A percentile compares a stretch with the other conserved stretches of the same genome.
These are phyloP conservation scores for Anastrepha obliqua DNA, from an alignment of 1,140 invertebrate species.

Conservation along the genomic window DNA sequence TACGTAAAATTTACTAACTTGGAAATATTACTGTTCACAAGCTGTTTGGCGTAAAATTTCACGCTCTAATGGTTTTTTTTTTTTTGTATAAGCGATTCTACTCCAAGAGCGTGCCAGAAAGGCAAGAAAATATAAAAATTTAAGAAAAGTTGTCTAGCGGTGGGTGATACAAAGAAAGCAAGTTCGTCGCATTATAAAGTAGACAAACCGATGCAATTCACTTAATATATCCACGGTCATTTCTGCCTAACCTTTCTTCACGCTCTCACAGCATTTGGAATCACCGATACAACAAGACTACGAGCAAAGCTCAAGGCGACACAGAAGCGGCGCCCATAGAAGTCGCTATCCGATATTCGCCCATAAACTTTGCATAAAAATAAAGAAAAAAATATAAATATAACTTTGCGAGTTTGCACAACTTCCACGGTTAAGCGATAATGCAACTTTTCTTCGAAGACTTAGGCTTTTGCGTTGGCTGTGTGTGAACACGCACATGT, in stretches of 20 bases:
- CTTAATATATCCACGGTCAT: too few species aligned
- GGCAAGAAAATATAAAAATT: not conserved
- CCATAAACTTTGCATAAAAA: constrained; percentile 3
- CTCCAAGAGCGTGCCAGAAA: not conserved
- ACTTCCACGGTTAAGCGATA: not conserved
- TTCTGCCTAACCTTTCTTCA: too few species aligned
- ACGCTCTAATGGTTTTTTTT: not conserved
- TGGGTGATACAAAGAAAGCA: too few species aligned
- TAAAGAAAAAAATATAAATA: not conserved
- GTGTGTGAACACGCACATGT: not conserved
- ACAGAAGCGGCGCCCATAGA: not conserved
- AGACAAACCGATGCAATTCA: too few species aligned
- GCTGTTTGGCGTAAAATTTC: not conserved
- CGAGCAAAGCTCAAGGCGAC: not conserved
- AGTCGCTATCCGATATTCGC: not conserved
- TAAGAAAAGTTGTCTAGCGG: too few species aligned
- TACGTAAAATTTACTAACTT: not conserved
- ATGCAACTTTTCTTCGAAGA: not conserved
- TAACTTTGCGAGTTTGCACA: not conserved
- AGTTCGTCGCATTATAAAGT: too few species aligned
- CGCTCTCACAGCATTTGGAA: not conserved
- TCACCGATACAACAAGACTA: not conserved
- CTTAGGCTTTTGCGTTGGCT: not conserved
- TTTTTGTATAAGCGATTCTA: not conserved
- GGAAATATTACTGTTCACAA: not conserved